A percentile compares a stretch with the other conserved stretches of the same genome.
phyloP scores from a whole-genome alignment of 2,113 vertebrate species.

The Varanus komodoensis region DNA sequence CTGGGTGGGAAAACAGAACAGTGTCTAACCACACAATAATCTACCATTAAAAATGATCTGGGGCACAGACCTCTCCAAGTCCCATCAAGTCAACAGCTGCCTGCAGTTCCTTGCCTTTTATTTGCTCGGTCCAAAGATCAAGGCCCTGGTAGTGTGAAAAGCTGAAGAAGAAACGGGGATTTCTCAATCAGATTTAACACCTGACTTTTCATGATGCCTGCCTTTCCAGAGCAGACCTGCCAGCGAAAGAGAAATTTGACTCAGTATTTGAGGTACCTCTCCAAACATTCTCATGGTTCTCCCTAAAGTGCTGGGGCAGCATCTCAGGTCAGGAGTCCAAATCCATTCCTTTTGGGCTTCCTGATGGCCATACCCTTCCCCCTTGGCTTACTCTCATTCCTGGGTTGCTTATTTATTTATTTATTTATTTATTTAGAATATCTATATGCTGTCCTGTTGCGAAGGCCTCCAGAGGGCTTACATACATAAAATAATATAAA shows the following conservation, averaged over 20 bases:
- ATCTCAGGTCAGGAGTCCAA: background rate
- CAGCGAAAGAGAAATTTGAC: background rate
- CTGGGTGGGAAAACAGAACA: background rate
- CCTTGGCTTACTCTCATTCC: too few species aligned
- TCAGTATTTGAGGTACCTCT: background rate
- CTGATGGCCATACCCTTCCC: too few species aligned
- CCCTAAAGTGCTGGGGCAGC: background rate
- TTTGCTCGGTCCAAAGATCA: background rate
- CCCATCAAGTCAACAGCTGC: slow-evolving; percentile 1
- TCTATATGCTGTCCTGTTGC: too few species aligned
- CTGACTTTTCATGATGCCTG: background rate
- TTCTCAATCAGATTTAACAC: background rate
- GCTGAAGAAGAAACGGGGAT: background rate
- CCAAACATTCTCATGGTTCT: background rate
- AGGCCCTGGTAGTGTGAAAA: background rate
- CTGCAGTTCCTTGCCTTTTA: background rate
- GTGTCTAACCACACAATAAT: background rate
- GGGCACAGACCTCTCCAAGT: background rate
- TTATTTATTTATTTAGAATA: too few species aligned
- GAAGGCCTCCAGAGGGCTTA: too few species aligned
- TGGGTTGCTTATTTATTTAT: too few species aligned
- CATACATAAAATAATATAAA: too few species aligned
- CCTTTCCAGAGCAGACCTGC: background rate
- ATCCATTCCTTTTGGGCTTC: too few species aligned
- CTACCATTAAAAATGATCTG: slow-evolving; percentile 1